Percentiles rank a stretch among this genome's conserved stretches.
Conservation (phyloP, 2,888 invertebrate species). For the Beris morrisii region DNA sequence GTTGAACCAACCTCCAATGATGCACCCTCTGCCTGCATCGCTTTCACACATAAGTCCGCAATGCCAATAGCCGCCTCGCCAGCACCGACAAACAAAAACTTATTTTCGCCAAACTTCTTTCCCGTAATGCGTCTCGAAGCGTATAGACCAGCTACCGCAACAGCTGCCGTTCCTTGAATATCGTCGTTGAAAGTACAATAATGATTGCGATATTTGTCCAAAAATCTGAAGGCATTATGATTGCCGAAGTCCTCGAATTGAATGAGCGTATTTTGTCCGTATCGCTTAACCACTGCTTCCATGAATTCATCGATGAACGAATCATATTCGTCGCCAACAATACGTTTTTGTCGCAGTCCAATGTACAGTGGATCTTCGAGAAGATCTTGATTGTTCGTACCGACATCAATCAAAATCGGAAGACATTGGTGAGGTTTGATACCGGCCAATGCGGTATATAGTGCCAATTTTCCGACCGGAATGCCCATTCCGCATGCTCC, state of each 20-base stretch:
- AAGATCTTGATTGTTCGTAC: conserved; percentile 87
- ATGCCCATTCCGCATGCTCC: conserved; percentile 98
- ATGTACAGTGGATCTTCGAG: conserved; percentile 94
- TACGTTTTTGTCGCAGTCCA: conserved; percentile 83
- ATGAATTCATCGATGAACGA: conserved; percentile 96
- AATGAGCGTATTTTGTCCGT: conserved; percentile 81
- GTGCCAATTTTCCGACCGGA: conserved; percentile 93
- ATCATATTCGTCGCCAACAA: conserved; percentile 84
- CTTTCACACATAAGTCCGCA: conserved; percentile 84
- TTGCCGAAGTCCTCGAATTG: conserved; percentile 99
- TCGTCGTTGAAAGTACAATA: conserved; percentile 99
- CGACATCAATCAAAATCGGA: conserved; percentile 92
- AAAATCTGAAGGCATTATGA: conserved; percentile 91
- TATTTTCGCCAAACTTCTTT: conserved; percentile 82
- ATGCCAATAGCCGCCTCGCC: conserved; percentile 93
- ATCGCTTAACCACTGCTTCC: conserved; percentile 85
- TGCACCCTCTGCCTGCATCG: conserved; percentile 76
- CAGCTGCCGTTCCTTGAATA: conserved; percentile 96
- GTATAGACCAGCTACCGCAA: conserved; percentile 87
- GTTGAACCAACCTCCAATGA: conserved; percentile 50
- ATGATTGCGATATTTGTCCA: conserved; percentile 84
- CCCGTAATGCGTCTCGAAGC: conserved; percentile 55
- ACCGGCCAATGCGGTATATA: conserved; percentile 96
- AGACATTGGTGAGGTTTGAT: conserved; percentile 94
- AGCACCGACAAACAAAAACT: conserved; percentile 87